Conservation (phyloP, 1,140 invertebrate genomes). For the Trachymyrmex cornetzi region DNA sequence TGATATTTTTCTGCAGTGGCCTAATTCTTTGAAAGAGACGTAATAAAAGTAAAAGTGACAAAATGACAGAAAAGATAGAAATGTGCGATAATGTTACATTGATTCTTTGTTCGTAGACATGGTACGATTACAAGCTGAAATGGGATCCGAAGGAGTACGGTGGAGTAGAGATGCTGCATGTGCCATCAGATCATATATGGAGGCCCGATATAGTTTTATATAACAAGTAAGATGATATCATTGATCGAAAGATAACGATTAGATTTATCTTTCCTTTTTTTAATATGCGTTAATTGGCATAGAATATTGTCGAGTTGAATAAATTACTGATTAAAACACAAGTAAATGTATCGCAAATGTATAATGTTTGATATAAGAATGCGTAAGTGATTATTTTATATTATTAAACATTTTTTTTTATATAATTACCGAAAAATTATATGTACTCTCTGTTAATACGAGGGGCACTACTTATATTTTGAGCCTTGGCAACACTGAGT, state of each 20-base stretch:
- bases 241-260: background rate
- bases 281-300: background rate
- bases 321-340: background rate
- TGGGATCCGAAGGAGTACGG: conserved; percentile 99
- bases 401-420: background rate
- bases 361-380: background rate
- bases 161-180: conserved; percentile 97
- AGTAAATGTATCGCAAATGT: background rate
- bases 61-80: background rate
- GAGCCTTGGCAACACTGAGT: too few relatives aligned
- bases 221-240: conserved; percentile 93
- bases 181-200: conserved; percentile 98
- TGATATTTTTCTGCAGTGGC: background rate
- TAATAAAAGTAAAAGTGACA: background rate
- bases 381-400: background rate
- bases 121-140: conserved; percentile 98
- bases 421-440: background rate
- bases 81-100: background rate
- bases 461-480: too few relatives aligned
- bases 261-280: conserved; percentile 72
- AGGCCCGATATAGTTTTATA: conserved; percentile 98
- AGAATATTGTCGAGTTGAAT: background rate
- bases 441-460: background rate
- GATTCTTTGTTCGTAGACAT: conserved; percentile 90
- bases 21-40: background rate